Evolutionary conservation across 2,113 vertebrate species (phyloP), one percentile per base, ranked within the genome.

Genomic region (Nerophis ophidion): DNA sequence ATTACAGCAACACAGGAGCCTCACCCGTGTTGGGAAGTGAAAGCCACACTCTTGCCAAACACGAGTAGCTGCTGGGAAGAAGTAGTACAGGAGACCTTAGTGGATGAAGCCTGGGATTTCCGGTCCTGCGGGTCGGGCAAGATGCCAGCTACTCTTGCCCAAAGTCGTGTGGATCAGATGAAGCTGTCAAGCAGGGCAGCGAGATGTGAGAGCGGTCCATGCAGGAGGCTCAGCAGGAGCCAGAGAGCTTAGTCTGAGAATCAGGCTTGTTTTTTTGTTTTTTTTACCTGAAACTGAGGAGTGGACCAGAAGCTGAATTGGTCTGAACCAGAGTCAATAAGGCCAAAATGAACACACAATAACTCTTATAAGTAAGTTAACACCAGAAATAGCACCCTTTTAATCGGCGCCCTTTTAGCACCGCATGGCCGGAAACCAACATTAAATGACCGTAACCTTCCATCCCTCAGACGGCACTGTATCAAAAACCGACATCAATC

Each of bases 141-240:
- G 70, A 81, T 69, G 77, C 70, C 82, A 78, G 84, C 81, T 77
- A 81, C 79, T 76, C 76, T 72, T 47, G 72, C 74, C 58, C 50
- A 86, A 86, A 85, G 84, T 82, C 81, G 75, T 71, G 83, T 61
- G 86, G 86, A 86, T 88, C 86, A 88, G 83, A 86, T 83, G 82
- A 79, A 88, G 86, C 86, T 85, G 84, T 88, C 84, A 86, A 83
- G 84, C 83, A 80, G 82, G 71, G 84, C 69, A 75, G 68, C 34
- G 79, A 84, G 83, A 86, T 82, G 86, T 81, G 81, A 85, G 84
- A 81, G 74, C 76, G 70, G 77, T 79, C 79, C 72, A 64, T 74
- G 80, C 81, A 81, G 79, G 84, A 80, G 84, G 80, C 84, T 83
- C 75, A 65, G 81, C 76, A 69, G 12, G 79, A 88, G 79, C 78